Evolutionary conservation across 2,797 vertebrate genomes (phyloP), one percentile per base, ranked within the genome.

Genomic region (Poliocrania exsul): DNA sequence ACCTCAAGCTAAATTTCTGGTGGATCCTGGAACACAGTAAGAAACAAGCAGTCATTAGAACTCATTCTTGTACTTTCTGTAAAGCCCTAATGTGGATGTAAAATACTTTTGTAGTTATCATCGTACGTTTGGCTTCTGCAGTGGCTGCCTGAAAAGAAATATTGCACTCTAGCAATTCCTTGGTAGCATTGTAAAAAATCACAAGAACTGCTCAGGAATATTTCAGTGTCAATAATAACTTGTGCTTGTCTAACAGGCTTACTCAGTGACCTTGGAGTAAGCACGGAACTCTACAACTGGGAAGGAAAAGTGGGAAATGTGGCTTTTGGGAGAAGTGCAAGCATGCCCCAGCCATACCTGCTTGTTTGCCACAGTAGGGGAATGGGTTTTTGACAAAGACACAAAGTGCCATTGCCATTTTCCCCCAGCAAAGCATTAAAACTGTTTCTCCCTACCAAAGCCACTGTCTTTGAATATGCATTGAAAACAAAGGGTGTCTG

Each of bases 401-500:
- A 3, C 79, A 47, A 92, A 87, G 12, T 35, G 38, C 58, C 29
- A 7, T 44, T 90, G 25, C 65, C 35, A 9, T 80, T 90, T 93
- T 71, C 37, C 23, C 49, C 47, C 51, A 65, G 50, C 11, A 58
- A 93, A 44, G 40, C 74, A 33, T 47, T 37, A 44, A 31, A 93
- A 56, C 46, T 58, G 2, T 54, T 91, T 74, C 16, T 81, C 35
- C 35, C 42, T 70, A 19, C 16, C 3, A 16, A 50, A 70, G 62
- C 21, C 73, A 81, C 35, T 46, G 6, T 13, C 90, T 92, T 64
- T 8, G 2, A 93, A 54, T 16, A 33, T 7, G 17, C 37, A 28
- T 38, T 40, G 64, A 61, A 77, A 91, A 90, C 67, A 95, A 95
- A 62, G 49, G 50, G 11, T 38, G 65, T 80, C 62, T 77, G 53